Base-by-base conservation (phyloP, 2,113 vertebrate genomes). In the Phalacrocorax aristotelis region DNA sequence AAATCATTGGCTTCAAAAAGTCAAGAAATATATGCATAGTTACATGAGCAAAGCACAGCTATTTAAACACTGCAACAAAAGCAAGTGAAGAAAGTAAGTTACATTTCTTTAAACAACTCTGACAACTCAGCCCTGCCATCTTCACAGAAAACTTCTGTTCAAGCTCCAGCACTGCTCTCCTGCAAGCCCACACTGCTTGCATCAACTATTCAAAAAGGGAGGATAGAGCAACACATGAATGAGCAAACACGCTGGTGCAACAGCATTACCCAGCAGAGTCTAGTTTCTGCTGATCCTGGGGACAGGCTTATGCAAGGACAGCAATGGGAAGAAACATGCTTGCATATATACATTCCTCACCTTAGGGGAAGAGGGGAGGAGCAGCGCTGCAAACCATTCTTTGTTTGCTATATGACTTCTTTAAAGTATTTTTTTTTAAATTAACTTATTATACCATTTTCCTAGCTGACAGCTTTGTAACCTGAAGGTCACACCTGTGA, bases 191-290 rank as follows among this genome's bases (percentile, higher is more conserved):
- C 23, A 2, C 30, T 91, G 72, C 62, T 68, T 26, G 26, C 19
- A 66, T 10, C 54, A n/a, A 15, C 52, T 26, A 4, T 7, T 29
- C 20, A 51, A 55, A 55, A 54, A 38, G 15, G 25, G 62, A 80
- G 29, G 48, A 62, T 2, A 1, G n/a, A 71, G 38, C 26, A 32
- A 51, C 0, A 0, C 11, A 4, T 0, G 6, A 34, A 64, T 5
- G 46, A 76, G 44, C 46, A 65, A 84, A 75, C 27, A 52, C 1
- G 0, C 15, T 21, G n/a, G 14, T 10, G 17, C 22, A 15, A 48
- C 9, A 71, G 30, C 32, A 23, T 6, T 10, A 51, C 22, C 34
- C 58, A 32, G n/a, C 51, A 30, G 0, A 0, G 23, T 6, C 32
- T 7, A 5, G 23, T 16, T 76, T 60, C 69, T 61, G 26, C 51